phyloP scores from a whole-genome alignment of 2,888 invertebrate species.

The Himalopsyche tibetana region DNA sequence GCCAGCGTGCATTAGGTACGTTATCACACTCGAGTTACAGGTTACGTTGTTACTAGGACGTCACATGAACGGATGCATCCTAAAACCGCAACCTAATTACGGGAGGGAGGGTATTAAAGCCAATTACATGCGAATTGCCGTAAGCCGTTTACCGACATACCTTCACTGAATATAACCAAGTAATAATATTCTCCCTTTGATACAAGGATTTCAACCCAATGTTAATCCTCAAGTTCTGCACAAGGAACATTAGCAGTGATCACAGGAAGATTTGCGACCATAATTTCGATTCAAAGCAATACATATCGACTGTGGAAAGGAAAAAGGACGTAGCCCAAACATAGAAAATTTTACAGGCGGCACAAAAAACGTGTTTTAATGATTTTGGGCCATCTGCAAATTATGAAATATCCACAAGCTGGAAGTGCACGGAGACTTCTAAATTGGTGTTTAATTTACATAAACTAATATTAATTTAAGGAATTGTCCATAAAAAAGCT shows the following conservation, averaged over 20 bases:
- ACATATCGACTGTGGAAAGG: no score
- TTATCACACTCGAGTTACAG: not conserved
- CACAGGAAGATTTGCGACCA: no score
- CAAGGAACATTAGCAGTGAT: not conserved
- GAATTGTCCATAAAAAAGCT: no score
- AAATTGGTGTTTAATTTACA: no score
- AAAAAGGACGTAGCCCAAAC: no score
- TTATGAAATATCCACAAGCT: no score
- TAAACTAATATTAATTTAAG: no score
- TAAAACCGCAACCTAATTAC: slow-evolving; percentile 16
- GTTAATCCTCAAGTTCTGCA: slow-evolving; percentile 1
- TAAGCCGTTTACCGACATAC: slow-evolving; percentile 26
- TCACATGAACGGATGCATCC: slow-evolving; percentile 4
- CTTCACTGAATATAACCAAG: not conserved
- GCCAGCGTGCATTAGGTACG: not conserved
- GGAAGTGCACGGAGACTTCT: no score
- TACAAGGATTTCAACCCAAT: not conserved
- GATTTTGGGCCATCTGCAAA: no score
- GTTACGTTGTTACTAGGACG: not conserved
- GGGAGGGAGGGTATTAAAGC: not conserved
- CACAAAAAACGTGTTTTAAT: no score
- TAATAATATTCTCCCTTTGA: slow-evolving; percentile 17
- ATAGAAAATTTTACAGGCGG: no score
- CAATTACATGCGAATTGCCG: slow-evolving; percentile 20
- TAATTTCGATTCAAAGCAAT: no score